Evolutionary conservation across 2,113 vertebrate genomes (phyloP).

Genomic region (Hippocampus barbouri): DNA sequence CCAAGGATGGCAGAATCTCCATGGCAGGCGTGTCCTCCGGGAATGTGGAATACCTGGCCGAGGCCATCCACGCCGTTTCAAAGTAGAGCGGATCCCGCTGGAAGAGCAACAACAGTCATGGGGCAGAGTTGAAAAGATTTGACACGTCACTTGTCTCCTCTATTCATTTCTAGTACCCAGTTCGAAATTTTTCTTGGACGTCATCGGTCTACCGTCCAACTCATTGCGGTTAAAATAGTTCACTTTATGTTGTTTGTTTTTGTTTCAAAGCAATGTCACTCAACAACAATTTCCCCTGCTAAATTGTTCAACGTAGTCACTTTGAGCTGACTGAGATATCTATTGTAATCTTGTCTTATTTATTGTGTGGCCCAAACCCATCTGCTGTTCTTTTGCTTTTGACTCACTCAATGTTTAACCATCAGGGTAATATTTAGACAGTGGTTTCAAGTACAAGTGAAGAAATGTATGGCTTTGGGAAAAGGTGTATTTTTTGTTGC

Average conservation of each 20-base stretch:
- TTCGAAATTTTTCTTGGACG: slow-evolving; percentile 40
- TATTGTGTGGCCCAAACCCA: slow-evolving; percentile 38
- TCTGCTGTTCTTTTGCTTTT: slow-evolving; percentile 27
- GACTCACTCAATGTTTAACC: slow-evolving; percentile 15
- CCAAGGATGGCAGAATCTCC: slow-evolving; percentile 95
- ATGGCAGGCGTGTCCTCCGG: slow-evolving; percentile 87
- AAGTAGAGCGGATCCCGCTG: slow-evolving; percentile 72
- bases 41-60: slow-evolving; percentile 89
- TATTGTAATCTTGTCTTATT: slow-evolving; percentile 32
- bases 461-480: slow-evolving; percentile 17
- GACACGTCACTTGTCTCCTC: slow-evolving; percentile 15
- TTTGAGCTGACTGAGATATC: slow-evolving; percentile 13
- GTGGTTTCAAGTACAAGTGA: slow-evolving; percentile 2
- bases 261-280: neutral
- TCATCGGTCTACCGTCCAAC: slow-evolving; percentile 23
- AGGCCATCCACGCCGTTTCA: slow-evolving; percentile 88
- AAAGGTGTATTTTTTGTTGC: slow-evolving; percentile 16
- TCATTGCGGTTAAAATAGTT: slow-evolving; percentile 21
- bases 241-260: slow-evolving; percentile 5
- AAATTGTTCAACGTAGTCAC: slow-evolving; percentile 10
- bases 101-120: slow-evolving; percentile 30
- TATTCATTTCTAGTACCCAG: slow-evolving; percentile 32
- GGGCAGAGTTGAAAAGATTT: slow-evolving; percentile 30
- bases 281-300: slow-evolving; percentile 14
- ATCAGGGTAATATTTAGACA: slow-evolving; percentile 1